Conservation (phyloP, 2,113 vertebrate genomes). For the Haliaeetus leucogaster region DNA sequence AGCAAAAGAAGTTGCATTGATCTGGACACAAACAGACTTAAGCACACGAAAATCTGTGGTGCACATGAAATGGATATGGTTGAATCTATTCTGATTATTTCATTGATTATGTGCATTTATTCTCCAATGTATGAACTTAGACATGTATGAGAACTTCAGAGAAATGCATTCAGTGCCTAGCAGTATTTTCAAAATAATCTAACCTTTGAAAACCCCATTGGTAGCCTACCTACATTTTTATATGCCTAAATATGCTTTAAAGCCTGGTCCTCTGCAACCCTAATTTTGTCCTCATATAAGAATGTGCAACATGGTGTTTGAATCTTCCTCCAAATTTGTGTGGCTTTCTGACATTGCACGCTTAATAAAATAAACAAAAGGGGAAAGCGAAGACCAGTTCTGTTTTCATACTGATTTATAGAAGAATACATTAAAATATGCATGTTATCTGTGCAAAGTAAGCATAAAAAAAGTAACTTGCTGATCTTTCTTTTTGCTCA, state of each 20-base stretch:
- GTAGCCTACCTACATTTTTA: neutral
- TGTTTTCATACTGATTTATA: neutral
- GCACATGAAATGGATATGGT: neutral
- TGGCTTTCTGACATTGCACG: neutral
- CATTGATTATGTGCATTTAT: constrained; percentile 40
- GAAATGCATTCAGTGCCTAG: neutral
- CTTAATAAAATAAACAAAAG: neutral
- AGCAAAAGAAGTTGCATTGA: constrained; percentile 44
- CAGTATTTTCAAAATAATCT: constrained; percentile 28
- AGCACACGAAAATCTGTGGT: neutral
- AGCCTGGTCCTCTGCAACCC: neutral
- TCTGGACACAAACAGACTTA: neutral
- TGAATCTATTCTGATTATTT: constrained; percentile 35
- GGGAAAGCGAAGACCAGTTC: neutral
- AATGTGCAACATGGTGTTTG: neutral
- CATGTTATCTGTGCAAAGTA: neutral
- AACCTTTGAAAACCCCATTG: constrained; percentile 8
- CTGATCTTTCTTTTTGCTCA: neutral
- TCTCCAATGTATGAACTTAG: neutral
- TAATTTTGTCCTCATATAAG: neutral
- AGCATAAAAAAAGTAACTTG: neutral
- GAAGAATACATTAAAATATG: neutral
- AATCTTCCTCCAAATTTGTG: neutral
- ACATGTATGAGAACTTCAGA: constrained; percentile 26
- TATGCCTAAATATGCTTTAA: neutral